Evolutionary conservation across 2,797 vertebrate species (phyloP), one percentile per base, ranked within the genome.

Genomic region (Sebastes minor): DNA sequence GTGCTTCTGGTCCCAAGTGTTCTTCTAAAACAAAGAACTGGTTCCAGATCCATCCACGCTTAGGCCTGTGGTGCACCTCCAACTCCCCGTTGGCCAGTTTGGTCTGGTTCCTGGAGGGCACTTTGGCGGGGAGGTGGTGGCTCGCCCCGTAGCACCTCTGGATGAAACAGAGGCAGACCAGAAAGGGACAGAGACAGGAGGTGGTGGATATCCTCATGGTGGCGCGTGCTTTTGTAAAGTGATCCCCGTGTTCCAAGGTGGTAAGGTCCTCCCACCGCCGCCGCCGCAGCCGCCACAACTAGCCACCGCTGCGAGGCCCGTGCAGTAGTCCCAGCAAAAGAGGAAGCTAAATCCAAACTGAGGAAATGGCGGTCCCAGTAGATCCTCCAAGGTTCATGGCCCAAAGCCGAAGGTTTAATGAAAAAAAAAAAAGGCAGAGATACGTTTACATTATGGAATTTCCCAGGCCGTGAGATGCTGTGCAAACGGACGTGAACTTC

Each of bases 21-120:
- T 99, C 98, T 97, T 99, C 98, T 97, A 99, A 97, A 97, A 99
- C 98, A 96, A 99, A 99, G 97, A 99, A 99, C 95, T 99, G 98
- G 94, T 99, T 99, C 98, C 98, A 99, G 89, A 99, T 99, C 98
- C 98, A 99, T 94, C 98, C 98, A 6, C 98, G 96, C 91, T 99
- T 99, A 18, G 98, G 98, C 84, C 98, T 96, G 94, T 99, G 98
- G 92, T 99, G 98, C 38, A 99, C 97, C 95, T 99, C 98, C 5
- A 97, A 97, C 94, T 99, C 97, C 0, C 96, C 97, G 60, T 97
- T 97, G 71, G 92, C 73, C 80, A 97, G 94, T 90, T 95, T 97
- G 85, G 97, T 99, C 95, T 97, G 97, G 90, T 99, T 99, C 94
- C 94, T 97, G 82, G 94, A 95, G 73, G 87, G 94, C 83, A 91